These are phyloP conservation scores for Potamilus streckersoni DNA, from an alignment of 1,140 invertebrate genomes.

Conservation along the genomic window DNA sequence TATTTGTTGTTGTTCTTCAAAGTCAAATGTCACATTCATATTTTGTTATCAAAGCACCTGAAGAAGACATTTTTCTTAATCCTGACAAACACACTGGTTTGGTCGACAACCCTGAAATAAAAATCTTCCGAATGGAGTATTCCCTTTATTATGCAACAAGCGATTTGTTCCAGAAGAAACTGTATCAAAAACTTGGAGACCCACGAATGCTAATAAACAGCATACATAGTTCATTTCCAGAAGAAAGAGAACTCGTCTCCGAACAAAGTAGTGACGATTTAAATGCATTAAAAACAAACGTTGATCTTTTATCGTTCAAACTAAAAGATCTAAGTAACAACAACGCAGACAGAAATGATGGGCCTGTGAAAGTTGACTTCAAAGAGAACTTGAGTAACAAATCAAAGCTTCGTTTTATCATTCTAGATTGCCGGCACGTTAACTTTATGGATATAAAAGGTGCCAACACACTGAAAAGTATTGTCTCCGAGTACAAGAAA, in stretches of 20 bases:
- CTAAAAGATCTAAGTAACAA: slow-evolving; percentile 7
- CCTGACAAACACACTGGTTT: slow-evolving; percentile 2
- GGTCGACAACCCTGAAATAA: neutral
- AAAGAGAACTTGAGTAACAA: too few species aligned
- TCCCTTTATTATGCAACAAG: neutral
- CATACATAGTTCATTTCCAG: slow-evolving; percentile 1
- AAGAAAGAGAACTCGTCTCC: neutral
- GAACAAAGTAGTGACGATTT: slow-evolving; percentile 7
- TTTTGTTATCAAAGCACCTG: slow-evolving; percentile 31
- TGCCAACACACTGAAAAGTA: slow-evolving; percentile 40
- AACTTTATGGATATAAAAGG: slow-evolving; percentile 58
- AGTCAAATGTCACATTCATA: neutral
- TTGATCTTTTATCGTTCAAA: neutral
- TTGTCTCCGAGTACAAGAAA: slow-evolving; percentile 45
- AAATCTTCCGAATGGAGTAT: neutral
- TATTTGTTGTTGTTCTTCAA: slow-evolving; percentile 7
- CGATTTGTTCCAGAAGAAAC: too few species aligned
- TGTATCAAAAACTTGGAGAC: neutral
- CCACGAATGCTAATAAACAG: neutral
- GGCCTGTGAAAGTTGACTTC: too few species aligned
- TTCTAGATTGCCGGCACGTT: slow-evolving; percentile 62
- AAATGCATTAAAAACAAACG: slow-evolving; percentile 1
- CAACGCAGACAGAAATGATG: too few species aligned
- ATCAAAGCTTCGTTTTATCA: slow-evolving; percentile 46
- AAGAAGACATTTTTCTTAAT: slow-evolving; percentile 9